A percentile compares a stretch with the other conserved stretches of the same genome.
These are phyloP conservation scores for Agonopterix subpropinquella DNA, from an alignment of 2,888 invertebrate genomes.

Conservation along the genomic window DNA sequence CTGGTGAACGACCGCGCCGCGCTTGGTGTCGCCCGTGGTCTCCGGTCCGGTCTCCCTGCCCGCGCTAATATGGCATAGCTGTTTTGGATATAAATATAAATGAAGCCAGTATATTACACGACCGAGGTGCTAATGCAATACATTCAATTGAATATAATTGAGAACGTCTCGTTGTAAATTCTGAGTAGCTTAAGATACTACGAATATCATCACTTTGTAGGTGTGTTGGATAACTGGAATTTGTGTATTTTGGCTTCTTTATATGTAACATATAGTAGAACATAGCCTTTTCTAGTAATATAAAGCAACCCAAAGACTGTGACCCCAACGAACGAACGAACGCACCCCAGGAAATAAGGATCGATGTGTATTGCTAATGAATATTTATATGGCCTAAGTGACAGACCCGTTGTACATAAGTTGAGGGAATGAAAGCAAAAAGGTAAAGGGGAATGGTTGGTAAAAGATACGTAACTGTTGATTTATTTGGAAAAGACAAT, in stretches of 20 bases:
- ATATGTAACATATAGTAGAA: too few species aligned
- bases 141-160: too few species aligned
- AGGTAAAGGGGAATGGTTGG: too few species aligned
- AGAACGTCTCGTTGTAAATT: neutral
- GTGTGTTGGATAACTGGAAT: too few species aligned
- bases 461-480: too few species aligned
- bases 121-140: neutral
- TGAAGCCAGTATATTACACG: neutral
- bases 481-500: too few species aligned
- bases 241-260: too few species aligned
- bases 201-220: too few species aligned
- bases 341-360: conserved; percentile 7
- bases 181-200: too few species aligned
- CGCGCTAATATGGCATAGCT: conserved; percentile 19
- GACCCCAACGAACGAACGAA: conserved; percentile 3
- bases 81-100: conserved; percentile 3
- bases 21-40: conserved; percentile 13
- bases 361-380: conserved; percentile 6
- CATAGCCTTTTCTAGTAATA: too few species aligned
- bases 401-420: neutral
- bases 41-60: conserved; percentile 19
- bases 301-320: neutral
- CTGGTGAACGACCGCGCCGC: conserved; percentile 48
- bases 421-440: too few species aligned
- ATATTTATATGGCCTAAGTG: neutral